Evolutionary conservation across 2,888 invertebrate genomes (phyloP).

Genomic region (Agapetus fuscipes): DNA sequence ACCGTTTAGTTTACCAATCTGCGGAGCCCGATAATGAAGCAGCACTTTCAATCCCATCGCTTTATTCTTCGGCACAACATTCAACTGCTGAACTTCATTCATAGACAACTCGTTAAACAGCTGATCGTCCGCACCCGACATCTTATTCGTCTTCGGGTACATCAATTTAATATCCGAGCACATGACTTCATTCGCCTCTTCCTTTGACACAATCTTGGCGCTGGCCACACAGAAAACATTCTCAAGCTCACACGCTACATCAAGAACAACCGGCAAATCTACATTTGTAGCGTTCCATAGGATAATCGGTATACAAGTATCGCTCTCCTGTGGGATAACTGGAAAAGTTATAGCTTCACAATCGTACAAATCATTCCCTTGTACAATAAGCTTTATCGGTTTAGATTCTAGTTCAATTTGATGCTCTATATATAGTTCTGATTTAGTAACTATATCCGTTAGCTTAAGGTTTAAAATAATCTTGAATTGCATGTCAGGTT

Average conservation of each 20-base stretch:
- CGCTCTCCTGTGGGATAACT: constrained; percentile 11
- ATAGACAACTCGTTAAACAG: not conserved
- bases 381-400: constrained; percentile 7
- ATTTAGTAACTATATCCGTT: constrained; percentile 17
- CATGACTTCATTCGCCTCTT: constrained; percentile 5
- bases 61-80: constrained; percentile 10
- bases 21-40: constrained; percentile 11
- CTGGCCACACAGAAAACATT: constrained; percentile 11
- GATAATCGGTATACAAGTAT: constrained; percentile 13
- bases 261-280: constrained; percentile 12
- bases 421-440: constrained; percentile 11
- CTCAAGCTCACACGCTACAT: constrained; percentile 5
- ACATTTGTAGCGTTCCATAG: constrained; percentile 13
- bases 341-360: constrained; percentile 10
- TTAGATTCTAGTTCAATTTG: constrained; percentile 7
- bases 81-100: constrained; percentile 5
- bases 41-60: constrained; percentile 10
- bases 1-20: constrained; percentile 6
- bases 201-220: constrained; percentile 7
- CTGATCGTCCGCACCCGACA: not conserved
- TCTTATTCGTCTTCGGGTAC: constrained; percentile 1
- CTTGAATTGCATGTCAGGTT: constrained; percentile 5
- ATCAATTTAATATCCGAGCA: constrained; percentile 4
- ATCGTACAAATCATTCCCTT: not conserved
- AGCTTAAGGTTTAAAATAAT: constrained; percentile 12